phyloP scores from a whole-genome alignment of 1,140 invertebrate genomes.

The Sycophila sp. region DNA sequence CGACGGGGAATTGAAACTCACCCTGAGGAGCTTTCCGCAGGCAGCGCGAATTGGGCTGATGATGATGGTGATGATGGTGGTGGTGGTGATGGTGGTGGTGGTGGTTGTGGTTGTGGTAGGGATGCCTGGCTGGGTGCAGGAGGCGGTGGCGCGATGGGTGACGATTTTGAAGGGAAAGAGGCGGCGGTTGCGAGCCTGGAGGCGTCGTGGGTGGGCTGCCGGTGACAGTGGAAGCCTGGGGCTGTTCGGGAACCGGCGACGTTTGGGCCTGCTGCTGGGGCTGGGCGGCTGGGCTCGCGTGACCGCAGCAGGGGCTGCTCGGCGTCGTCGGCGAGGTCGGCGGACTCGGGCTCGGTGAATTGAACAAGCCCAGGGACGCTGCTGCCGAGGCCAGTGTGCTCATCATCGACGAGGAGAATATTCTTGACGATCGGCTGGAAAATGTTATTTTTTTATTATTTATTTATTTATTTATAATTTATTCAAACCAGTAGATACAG shows the following conservation, averaged over 20 bases:
- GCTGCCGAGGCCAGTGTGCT: conserved; percentile 48
- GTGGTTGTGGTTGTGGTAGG: conserved; percentile 44
- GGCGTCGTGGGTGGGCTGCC: not conserved
- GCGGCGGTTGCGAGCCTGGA: not conserved
- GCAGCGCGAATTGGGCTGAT: no score
- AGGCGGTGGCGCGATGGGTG: conserved; percentile 28
- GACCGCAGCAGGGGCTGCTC: conserved; percentile 38
- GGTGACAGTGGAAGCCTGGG: no score
- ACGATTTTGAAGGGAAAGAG: conserved; percentile 42
- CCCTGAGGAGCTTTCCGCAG: conserved; percentile 1
- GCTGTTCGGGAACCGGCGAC: no score
- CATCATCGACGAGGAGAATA: conserved; percentile 49
- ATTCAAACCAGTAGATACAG: no score
- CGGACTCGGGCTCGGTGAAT: conserved; percentile 43
- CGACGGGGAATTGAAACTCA: not conserved
- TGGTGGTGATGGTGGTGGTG: conserved; percentile 47
- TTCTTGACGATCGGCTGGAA: conserved; percentile 41
- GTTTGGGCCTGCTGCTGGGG: not conserved
- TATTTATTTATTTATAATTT: no score
- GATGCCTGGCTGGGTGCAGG: conserved; percentile 24
- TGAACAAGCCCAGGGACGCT: conserved; percentile 42
- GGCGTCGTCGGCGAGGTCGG: conserved; percentile 39
- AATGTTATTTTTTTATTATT: no score
- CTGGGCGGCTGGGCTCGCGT: not conserved
- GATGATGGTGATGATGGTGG: conserved; percentile 48